These are phyloP conservation scores for Erpetoichthys calabaricus DNA, from an alignment of 2,797 vertebrate species.

Conservation along the genomic window DNA sequence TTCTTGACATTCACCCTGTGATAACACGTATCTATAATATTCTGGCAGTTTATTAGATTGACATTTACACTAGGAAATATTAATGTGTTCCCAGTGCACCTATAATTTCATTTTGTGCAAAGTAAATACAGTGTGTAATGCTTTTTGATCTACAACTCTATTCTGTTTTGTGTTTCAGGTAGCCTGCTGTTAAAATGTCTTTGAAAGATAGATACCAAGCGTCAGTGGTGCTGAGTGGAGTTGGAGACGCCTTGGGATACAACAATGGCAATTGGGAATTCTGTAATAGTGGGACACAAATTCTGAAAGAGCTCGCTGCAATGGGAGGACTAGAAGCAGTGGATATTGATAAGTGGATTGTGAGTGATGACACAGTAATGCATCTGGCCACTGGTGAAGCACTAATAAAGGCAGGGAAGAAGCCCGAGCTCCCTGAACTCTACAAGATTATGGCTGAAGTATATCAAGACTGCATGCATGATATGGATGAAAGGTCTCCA, in stretches of 20 bases:
- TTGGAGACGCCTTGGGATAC: conserved; percentile 50
- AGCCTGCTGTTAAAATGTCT: neutral
- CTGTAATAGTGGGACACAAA: conserved; percentile 26
- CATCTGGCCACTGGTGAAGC: conserved; percentile 61
- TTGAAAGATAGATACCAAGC: conserved; percentile 45
- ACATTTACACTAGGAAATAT: no score
- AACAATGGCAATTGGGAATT: conserved; percentile 49
- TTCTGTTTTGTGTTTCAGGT: no score
- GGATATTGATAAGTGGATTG: conserved; percentile 34
- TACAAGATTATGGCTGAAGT: conserved; percentile 44
- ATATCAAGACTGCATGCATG: conserved; percentile 54
- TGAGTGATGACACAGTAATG: conserved; percentile 65
- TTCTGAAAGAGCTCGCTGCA: conserved; percentile 43
- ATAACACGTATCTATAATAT: no score
- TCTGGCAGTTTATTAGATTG: no score
- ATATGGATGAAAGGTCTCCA: conserved; percentile 54
- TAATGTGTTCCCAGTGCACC: no score
- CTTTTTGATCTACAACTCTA: no score
- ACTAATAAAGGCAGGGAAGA: conserved; percentile 30
- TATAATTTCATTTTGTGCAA: no score
- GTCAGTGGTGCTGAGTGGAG: conserved; percentile 50
- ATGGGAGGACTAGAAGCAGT: conserved; percentile 45
- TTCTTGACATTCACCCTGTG: no score
- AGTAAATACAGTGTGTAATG: no score
- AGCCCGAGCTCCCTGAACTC: conserved; percentile 17